Base-by-base conservation (phyloP, 1,140 invertebrate genomes). In the honey bee (Apis mellifera) region DNA sequence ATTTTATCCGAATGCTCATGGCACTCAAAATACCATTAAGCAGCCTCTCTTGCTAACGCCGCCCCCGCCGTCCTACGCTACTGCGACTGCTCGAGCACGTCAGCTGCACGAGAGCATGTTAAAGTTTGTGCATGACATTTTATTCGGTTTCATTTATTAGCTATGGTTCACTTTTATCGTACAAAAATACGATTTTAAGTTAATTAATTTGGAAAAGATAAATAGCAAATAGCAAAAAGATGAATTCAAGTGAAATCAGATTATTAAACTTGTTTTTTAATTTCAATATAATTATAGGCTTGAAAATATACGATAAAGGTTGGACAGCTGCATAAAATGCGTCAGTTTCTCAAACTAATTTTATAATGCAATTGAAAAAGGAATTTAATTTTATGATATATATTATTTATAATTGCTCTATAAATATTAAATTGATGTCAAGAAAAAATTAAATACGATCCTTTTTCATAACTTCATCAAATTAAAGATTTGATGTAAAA, bases 41-140 rank as follows among this genome's bases (percentile, higher is more conserved):
- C 92, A 94, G 93, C 93, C 93, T 94, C 93, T 94, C 91, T 93
- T 94, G 94, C 92, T 94, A 93, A 93, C 92, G 92, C 92, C 92
- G 92, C 93, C 92, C 93, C 93, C 92, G 92, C 93, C 93, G 90
- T 94, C 95, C 91, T 94, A 94, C 91, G 93, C 93, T 94, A 94
- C 93, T 93, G 93, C 93, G 92, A 94, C 93, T 92, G 95, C 94
- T 95, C 91, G 94, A 94, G 92, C 94, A 93, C 93, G 92, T 92
- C 92, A 93, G 93, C 92, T 93, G 93, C 94, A 92, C 93, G 94
- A 93, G 92, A 94, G 90, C 93, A 94, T 94, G 94, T 89, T 94
- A 92, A 94, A 94, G 94, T 94, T 94, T 94, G 94, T 94, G 92
- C 93, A 94, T 94, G 93, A 93, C 87, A 92, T 89, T 93, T 92